Evolutionary conservation across 2,797 vertebrate genomes (phyloP).

Genomic region (Huso huso): DNA sequence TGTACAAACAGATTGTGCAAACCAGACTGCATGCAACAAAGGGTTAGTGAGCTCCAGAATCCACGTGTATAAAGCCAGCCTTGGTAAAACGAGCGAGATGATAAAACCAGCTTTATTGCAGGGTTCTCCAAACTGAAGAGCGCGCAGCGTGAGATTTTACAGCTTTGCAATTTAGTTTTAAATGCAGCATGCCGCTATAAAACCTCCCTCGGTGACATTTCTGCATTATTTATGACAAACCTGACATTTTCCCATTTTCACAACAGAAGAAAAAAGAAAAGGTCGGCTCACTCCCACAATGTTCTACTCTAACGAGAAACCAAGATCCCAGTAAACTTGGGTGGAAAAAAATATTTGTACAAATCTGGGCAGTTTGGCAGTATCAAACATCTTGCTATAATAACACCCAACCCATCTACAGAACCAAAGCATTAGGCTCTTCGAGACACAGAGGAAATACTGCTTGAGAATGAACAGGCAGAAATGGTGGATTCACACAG

Average conservation of each 20-base stretch:
- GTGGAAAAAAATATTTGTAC: too few relatives aligned
- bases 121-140: neutral
- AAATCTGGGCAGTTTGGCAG: too few relatives aligned
- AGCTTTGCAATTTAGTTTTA: constrained; percentile 17
- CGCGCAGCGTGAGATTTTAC: constrained; percentile 10
- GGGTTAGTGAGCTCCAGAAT: neutral
- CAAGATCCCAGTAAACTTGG: neutral
- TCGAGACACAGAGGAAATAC: neutral
- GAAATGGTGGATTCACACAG: constrained; percentile 1
- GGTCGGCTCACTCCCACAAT: constrained; percentile 26
- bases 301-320: constrained; percentile 24
- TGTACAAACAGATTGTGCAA: too few relatives aligned
- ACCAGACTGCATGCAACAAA: neutral
- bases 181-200: constrained; percentile 24
- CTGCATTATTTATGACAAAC: constrained; percentile 61
- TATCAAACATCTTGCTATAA: too few relatives aligned
- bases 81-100: neutral
- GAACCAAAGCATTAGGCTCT: too few relatives aligned
- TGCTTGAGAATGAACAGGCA: neutral
- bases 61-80: neutral
- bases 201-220: constrained; percentile 45
- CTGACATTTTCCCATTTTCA: constrained; percentile 55
- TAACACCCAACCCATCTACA: too few relatives aligned
- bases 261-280: constrained; percentile 33
- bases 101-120: constrained; percentile 24